Conservation (phyloP, 1,140 invertebrate species). For the Tetramorium alpestre region DNA sequence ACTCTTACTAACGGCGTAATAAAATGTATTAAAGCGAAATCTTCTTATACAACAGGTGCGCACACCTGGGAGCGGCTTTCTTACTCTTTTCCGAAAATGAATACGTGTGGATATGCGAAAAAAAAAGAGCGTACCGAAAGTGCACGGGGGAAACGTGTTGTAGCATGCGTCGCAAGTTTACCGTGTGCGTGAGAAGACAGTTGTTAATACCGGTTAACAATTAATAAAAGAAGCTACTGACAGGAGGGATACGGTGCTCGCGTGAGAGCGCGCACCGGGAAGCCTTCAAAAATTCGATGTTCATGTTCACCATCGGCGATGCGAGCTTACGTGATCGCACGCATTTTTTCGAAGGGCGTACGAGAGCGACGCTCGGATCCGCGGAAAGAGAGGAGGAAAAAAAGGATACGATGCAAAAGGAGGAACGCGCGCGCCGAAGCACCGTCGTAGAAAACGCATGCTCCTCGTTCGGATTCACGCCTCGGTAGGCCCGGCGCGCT, state of each 20-base stretch:
- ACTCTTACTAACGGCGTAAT: background rate
- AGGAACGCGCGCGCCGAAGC: background rate
- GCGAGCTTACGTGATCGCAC: slow-evolving; percentile 28
- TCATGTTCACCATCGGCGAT: slow-evolving; percentile 1
- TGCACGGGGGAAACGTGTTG: background rate
- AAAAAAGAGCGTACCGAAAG: background rate
- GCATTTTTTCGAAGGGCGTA: slow-evolving; percentile 22
- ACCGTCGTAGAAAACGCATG: slow-evolving; percentile 60
- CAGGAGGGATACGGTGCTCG: slow-evolving; percentile 5
- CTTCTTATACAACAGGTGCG: background rate
- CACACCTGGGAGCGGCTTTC: background rate
- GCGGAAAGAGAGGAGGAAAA: background rate
- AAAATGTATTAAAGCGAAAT: background rate
- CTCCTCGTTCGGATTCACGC: slow-evolving; percentile 68
- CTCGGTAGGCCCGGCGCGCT: slow-evolving; percentile 54
- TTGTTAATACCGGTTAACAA: slow-evolving; percentile 25
- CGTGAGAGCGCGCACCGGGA: background rate
- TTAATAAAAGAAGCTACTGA: slow-evolving; percentile 37
- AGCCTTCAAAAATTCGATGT: background rate
- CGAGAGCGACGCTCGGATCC: background rate
- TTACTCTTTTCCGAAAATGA: background rate
- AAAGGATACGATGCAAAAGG: background rate
- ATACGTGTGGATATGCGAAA: background rate
- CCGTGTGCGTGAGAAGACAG: background rate
- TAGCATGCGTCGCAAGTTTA: background rate